These are phyloP conservation scores for Passer domesticus DNA, from an alignment of 2,113 vertebrate species.

Conservation along the genomic window DNA sequence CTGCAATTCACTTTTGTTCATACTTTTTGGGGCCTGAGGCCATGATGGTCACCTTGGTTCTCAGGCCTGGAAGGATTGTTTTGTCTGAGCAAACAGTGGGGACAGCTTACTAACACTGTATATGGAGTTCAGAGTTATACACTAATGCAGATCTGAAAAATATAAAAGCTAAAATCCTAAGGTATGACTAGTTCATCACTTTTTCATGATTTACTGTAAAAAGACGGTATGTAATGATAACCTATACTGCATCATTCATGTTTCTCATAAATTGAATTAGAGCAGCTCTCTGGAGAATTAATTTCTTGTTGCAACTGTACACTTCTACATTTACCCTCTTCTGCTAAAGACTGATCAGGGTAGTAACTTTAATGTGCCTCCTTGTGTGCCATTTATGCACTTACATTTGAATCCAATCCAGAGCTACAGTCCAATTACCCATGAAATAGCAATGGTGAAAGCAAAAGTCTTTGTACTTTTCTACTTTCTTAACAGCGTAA, in stretches of 20 bases:
- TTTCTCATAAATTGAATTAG: not conserved
- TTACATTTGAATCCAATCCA: not conserved
- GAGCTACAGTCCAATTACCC: not conserved
- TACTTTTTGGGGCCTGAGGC: not conserved
- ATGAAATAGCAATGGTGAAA: not conserved
- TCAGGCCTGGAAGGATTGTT: not conserved
- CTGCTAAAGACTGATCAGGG: not conserved
- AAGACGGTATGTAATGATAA: not conserved
- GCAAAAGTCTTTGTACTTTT: not conserved
- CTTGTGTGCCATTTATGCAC: not conserved
- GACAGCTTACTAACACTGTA: not conserved
- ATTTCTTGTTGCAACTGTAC: not conserved
- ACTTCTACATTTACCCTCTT: not conserved
- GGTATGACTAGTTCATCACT: not conserved
- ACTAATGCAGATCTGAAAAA: not conserved
- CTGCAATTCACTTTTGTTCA: too few species aligned
- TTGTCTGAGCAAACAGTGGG: not conserved
- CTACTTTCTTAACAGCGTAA: not conserved
- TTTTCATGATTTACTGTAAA: not conserved
- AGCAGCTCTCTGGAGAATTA: not conserved
- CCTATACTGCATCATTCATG: not conserved
- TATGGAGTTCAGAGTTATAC: too few species aligned
- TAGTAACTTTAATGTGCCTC: not conserved
- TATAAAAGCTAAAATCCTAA: not conserved
- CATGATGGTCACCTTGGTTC: not conserved